Evolutionary conservation across 1,140 invertebrate genomes (phyloP).

Genomic region (Harpegnathos saltator): DNA sequence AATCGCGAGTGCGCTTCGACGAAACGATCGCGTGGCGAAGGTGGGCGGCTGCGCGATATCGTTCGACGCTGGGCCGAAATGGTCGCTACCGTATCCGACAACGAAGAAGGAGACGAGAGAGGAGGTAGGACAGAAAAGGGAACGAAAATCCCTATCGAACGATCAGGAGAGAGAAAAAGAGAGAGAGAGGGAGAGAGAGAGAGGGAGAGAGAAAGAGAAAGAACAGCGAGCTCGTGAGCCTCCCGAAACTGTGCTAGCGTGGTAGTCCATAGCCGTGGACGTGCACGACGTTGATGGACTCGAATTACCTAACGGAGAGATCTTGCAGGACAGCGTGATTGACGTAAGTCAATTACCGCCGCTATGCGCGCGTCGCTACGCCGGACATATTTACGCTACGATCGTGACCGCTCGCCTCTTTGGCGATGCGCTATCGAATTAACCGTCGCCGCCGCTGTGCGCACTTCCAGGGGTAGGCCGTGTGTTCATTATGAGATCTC

Average conservation of each 20-base stretch:
- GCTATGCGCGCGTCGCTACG: not conserved
- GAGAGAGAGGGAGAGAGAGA: too few species aligned
- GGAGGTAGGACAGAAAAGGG: too few species aligned
- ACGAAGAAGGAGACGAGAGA: too few species aligned
- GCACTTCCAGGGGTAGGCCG: not conserved
- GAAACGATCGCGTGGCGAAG: too few species aligned
- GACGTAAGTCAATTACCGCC: not conserved
- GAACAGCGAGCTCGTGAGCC: not conserved
- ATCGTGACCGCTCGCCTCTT: not conserved
- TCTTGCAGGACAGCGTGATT: not conserved
- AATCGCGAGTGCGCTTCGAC: too few species aligned
- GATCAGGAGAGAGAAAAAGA: too few species aligned
- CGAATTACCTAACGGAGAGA: constrained; percentile 5
- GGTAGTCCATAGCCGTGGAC: not conserved
- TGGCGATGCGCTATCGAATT: constrained; percentile 43
- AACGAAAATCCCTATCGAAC: too few species aligned
- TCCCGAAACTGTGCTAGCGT: not conserved
- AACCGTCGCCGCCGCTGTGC: too few species aligned
- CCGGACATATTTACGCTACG: not conserved
- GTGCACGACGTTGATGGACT: not conserved
- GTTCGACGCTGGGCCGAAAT: too few species aligned
- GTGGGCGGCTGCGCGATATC: too few species aligned
- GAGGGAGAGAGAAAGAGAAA: not conserved
- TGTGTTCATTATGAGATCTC: constrained; percentile 16
- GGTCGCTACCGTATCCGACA: too few species aligned